phyloP scores from a whole-genome alignment of 2,797 vertebrate species.

The Enteromius radiatus region DNA sequence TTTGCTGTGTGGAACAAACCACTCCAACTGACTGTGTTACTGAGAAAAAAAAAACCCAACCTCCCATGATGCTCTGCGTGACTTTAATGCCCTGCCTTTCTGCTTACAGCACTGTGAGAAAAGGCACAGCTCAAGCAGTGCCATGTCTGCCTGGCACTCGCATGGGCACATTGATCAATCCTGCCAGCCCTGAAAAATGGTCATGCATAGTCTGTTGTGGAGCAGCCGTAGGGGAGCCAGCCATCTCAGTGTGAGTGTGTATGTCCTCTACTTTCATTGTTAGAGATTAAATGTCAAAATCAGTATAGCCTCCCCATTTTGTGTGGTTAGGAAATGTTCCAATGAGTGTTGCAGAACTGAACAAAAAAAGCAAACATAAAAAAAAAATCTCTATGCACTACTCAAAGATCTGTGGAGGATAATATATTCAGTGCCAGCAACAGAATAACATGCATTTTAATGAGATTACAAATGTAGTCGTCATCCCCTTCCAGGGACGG shows the following conservation, averaged over 20 bases:
- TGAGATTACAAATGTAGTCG: constrained; percentile 52
- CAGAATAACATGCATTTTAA: constrained; percentile 55
- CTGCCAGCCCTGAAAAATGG: constrained; percentile 47
- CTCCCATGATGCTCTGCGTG: constrained; percentile 20
- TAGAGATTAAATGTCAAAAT: constrained; percentile 41
- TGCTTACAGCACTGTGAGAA: constrained; percentile 20
- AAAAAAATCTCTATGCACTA: not conserved
- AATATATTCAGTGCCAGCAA: constrained; percentile 45
- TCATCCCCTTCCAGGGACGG: constrained; percentile 43
- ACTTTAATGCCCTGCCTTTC: constrained; percentile 29
- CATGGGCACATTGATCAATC: constrained; percentile 30
- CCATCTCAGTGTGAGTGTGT: constrained; percentile 16
- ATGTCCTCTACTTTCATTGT: constrained; percentile 8
- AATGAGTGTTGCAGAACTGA: not conserved
- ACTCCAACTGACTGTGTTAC: constrained; percentile 9
- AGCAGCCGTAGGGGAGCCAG: constrained; percentile 24
- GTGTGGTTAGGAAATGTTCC: constrained; percentile 2
- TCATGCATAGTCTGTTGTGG: constrained; percentile 4
- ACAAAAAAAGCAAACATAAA: not conserved
- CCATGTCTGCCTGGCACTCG: constrained; percentile 24
- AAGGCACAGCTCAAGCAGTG: constrained; percentile 27
- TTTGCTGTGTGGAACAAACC: not conserved
- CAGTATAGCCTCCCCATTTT: not conserved
- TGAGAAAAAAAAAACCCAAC: not conserved
- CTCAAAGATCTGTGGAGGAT: constrained; percentile 35